Percentiles rank a stretch among this genome's conserved stretches.
phyloP scores from a whole-genome alignment of 2,888 invertebrate genomes.

The Drosophila kuntzei region DNA sequence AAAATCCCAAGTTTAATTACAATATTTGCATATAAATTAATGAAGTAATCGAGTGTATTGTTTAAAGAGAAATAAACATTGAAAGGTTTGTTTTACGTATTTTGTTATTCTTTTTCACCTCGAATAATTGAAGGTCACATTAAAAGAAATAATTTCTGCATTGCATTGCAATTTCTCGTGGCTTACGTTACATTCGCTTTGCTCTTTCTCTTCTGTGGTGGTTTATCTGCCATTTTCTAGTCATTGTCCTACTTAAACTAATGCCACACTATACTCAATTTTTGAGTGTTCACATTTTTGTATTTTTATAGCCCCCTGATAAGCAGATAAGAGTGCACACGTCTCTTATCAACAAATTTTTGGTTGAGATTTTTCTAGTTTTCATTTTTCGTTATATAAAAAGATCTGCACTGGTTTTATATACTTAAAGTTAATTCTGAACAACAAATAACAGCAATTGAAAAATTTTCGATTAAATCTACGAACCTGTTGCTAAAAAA shows the following conservation, averaged over 20 bases:
- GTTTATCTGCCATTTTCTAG: slow-evolving; percentile 5
- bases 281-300: slow-evolving; percentile 16
- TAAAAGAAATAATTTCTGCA: slow-evolving; percentile 19
- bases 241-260: slow-evolving; percentile 11
- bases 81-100: slow-evolving; percentile 60
- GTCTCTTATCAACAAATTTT: slow-evolving; percentile 40
- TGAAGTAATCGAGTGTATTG: slow-evolving; percentile 9
- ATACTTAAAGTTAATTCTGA: background rate
- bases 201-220: background rate
- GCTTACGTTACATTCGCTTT: slow-evolving; percentile 17
- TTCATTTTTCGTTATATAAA: slow-evolving; percentile 45
- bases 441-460: slow-evolving; percentile 1
- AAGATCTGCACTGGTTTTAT: background rate
- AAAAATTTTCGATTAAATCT: background rate
- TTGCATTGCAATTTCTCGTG: slow-evolving; percentile 15
- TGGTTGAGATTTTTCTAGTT: slow-evolving; percentile 17
- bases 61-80: background rate
- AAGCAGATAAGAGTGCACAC: slow-evolving; percentile 27
- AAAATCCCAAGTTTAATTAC: background rate
- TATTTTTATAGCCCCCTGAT: background rate
- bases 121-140: slow-evolving; percentile 55
- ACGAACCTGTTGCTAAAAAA: background rate
- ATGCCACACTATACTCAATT: slow-evolving; percentile 10
- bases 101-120: slow-evolving; percentile 25
- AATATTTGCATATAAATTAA: background rate